A percentile compares a stretch with the other conserved stretches of the same genome.
Conservation (phyloP, 35 echinoderm and acorn worm species). For the Lytechinus pictus region DNA sequence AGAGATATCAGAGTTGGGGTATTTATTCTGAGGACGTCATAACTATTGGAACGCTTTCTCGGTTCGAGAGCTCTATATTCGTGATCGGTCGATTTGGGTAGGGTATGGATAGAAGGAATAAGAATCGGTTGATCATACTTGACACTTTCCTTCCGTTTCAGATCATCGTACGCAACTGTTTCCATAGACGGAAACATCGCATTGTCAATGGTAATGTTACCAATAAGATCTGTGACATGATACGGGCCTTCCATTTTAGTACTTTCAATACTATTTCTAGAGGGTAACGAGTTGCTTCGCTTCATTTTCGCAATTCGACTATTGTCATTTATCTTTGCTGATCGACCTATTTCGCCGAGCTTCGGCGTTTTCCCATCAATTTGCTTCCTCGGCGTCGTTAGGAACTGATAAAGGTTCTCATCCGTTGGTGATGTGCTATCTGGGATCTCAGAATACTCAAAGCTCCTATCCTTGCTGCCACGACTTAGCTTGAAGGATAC, state of each 20-base stretch:
- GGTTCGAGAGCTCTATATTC: slow-evolving; percentile 31
- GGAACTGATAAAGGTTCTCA: slow-evolving; percentile 28
- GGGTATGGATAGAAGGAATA: background rate
- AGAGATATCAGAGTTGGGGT: background rate
- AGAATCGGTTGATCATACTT: background rate
- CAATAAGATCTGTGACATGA: slow-evolving; percentile 9
- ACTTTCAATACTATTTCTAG: slow-evolving; percentile 20
- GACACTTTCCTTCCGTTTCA: background rate
- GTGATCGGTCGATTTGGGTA: background rate
- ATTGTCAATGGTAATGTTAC: slow-evolving; percentile 26
- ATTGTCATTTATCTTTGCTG: background rate
- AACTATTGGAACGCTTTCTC: background rate
- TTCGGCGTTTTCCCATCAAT: background rate
- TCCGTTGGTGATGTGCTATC: slow-evolving; percentile 36
- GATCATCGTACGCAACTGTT: slow-evolving; percentile 14
- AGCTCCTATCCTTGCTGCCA: slow-evolving; percentile 15
- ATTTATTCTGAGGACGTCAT: background rate
- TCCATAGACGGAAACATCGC: slow-evolving; percentile 16
- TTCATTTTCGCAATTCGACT: background rate
- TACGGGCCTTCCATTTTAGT: slow-evolving; percentile 15
- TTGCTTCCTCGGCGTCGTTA: background rate
- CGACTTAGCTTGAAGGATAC: background rate
- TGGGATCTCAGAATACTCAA: slow-evolving; percentile 41
- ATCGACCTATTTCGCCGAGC: slow-evolving; percentile 16
- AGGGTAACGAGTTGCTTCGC: slow-evolving; percentile 24